Evolutionary conservation across 2,888 invertebrate species (phyloP), one percentile per base, ranked within the genome.

Genomic region (Drosophila anceps): DNA sequence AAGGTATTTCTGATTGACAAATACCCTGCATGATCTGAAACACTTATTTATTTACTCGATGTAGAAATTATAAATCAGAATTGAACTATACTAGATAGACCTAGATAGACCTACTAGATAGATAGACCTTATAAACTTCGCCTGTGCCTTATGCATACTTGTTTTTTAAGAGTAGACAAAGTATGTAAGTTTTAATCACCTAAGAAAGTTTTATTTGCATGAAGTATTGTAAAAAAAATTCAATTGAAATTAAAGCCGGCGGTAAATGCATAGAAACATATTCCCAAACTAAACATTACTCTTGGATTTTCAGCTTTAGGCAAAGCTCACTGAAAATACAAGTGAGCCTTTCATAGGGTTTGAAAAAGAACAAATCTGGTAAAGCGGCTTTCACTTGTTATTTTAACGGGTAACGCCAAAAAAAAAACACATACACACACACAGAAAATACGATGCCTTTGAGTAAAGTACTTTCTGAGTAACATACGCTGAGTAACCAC

Each of bases 401-500:
- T 43, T 62, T 57, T 13, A 24, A 8, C 44, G 24, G 15, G 18
- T 10, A n/a, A 2, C 8, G 41, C 29, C 9, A 29, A 18, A 51
- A 27, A 62, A 31, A 33, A 39, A 8, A 39, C 20, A 7, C n/a
- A n/a, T n/a, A 31, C 7, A 44, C 13, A 15, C 31, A 46, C 20
- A 20, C 27, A 12, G 53, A 68, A 67, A 81, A 54, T 83, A 83
- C 69, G 73, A 78, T 73, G 69, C 81, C 79, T 76, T 75, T 69
- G 82, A 82, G 81, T 69, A 79, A 77, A 62, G 61, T 66, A 73
- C 71, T 77, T 79, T 69, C 68, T 64, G 79, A 59, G 85, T 68
- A 31, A 50, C 48, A 4, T n/a, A 44, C 53, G 50, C 66, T 51
- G 54, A 62, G 59, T 54, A 58, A 58, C 55, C 75, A 65, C 61